Percentiles rank a stretch among this genome's conserved stretches.
Evolutionary conservation across 2,797 vertebrate genomes (phyloP).

Genomic region (Muraenolepis orangiensis): DNA sequence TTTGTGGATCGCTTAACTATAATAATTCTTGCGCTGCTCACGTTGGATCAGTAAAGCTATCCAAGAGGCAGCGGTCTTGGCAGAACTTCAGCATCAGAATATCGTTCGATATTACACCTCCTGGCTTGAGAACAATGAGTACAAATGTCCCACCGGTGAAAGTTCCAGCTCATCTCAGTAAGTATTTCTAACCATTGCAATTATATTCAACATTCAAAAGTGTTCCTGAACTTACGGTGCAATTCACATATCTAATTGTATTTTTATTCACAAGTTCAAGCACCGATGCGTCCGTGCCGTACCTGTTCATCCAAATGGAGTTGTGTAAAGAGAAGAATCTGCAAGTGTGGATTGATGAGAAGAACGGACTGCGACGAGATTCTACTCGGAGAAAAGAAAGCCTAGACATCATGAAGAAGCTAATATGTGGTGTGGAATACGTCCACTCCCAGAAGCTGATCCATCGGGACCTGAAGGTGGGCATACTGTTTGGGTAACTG

Average conservation of each 20-base stretch:
- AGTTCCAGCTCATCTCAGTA: constrained; percentile 58
- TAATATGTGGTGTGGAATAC: constrained; percentile 76
- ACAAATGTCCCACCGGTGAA: constrained; percentile 34
- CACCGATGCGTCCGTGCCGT: neutral
- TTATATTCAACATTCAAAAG: neutral
- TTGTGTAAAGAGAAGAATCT: constrained; percentile 78
- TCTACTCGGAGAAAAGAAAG: constrained; percentile 51
- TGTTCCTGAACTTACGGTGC: neutral
- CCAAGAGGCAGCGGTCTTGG: constrained; percentile 61
- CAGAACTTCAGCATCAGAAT: constrained; percentile 60
- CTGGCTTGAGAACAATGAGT: constrained; percentile 62
- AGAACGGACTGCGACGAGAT: neutral
- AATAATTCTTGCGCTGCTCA: neutral
- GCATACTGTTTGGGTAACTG: neutral
- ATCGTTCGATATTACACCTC: constrained; percentile 70
- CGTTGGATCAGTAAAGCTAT: constrained; percentile 55
- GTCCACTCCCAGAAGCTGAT: constrained; percentile 79
- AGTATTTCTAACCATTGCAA: constrained; percentile 23
- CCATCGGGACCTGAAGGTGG: constrained; percentile 92
- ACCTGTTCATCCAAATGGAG: constrained; percentile 90
- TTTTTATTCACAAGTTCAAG: constrained; percentile 51
- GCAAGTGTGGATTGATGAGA: constrained; percentile 70
- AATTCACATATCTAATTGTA: neutral
- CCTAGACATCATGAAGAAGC: constrained; percentile 69
- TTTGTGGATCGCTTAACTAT: neutral